phyloP scores from a whole-genome alignment of 2,113 vertebrate genomes.

The Picathartes gymnocephalus region DNA sequence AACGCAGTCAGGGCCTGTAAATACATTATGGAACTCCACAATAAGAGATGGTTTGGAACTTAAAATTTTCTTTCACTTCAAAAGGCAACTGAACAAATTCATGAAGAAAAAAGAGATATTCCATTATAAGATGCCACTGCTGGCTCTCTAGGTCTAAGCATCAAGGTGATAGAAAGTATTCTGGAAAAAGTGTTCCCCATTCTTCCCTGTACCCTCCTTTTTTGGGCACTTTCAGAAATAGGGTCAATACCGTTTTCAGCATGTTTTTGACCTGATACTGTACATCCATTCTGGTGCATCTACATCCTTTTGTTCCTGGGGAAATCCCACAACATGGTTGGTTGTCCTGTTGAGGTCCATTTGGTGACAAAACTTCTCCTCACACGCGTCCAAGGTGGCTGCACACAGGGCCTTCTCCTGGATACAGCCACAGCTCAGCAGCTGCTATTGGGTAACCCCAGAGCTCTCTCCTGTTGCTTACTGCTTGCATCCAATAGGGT shows the following conservation, averaged over 20 bases:
- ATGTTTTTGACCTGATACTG: neutral
- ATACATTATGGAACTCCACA: neutral
- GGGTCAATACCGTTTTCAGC: neutral
- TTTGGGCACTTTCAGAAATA: neutral
- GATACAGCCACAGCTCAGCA: neutral
- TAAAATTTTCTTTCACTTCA: neutral
- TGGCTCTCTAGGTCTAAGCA: neutral
- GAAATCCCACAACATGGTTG: neutral
- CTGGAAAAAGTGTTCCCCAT: neutral
- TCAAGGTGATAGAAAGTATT: neutral
- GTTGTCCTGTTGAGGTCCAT: neutral
- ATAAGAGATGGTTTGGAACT: neutral
- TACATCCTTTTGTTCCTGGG: neutral
- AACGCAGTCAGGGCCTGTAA: neutral
- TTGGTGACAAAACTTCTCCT: neutral
- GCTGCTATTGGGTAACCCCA: neutral
- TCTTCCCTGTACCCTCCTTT: neutral
- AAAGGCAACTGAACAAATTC: neutral
- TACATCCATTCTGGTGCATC: neutral
- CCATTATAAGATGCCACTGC: neutral
- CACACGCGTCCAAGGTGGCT: neutral
- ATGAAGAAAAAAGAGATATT: neutral
- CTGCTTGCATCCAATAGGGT: slow-evolving; percentile 36
- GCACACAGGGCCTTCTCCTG: neutral
- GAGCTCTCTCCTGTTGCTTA: slow-evolving; percentile 25